phyloP scores from a whole-genome alignment of 2,797 vertebrate species.

The Bucorvus abyssinicus region DNA sequence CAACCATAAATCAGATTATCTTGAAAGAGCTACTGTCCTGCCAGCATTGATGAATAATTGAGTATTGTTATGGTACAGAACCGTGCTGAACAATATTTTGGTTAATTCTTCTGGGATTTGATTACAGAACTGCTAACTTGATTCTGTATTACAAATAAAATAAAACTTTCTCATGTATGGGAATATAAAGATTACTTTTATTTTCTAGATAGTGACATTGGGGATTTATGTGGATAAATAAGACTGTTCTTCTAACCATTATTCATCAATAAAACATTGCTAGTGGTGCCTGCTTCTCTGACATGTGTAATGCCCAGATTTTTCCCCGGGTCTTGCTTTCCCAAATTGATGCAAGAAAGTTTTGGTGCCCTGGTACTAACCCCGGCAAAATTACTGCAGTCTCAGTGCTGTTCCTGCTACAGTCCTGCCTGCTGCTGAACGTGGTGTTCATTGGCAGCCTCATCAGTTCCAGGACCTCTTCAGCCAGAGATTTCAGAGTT shows the following conservation, averaged over 20 bases:
- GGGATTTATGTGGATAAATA: neutral
- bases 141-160: neutral
- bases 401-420: neutral
- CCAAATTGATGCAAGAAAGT: neutral
- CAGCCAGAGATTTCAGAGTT: neutral
- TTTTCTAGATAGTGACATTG: neutral
- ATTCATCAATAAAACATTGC: neutral
- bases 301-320: neutral
- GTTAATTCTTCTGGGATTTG: neutral
- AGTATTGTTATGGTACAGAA: neutral
- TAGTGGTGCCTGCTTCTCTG: neutral
- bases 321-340: neutral
- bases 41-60: neutral
- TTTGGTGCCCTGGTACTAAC: neutral
- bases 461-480: neutral
- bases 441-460: neutral
- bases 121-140: neutral
- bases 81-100: neutral
- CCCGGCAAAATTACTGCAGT: neutral
- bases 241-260: neutral
- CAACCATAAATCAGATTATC: neutral
- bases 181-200: neutral
- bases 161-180: neutral
- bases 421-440: neutral
- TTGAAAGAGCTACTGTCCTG: neutral